Base-by-base conservation (phyloP, 2,113 vertebrate species). In the Axis porcinus region DNA sequence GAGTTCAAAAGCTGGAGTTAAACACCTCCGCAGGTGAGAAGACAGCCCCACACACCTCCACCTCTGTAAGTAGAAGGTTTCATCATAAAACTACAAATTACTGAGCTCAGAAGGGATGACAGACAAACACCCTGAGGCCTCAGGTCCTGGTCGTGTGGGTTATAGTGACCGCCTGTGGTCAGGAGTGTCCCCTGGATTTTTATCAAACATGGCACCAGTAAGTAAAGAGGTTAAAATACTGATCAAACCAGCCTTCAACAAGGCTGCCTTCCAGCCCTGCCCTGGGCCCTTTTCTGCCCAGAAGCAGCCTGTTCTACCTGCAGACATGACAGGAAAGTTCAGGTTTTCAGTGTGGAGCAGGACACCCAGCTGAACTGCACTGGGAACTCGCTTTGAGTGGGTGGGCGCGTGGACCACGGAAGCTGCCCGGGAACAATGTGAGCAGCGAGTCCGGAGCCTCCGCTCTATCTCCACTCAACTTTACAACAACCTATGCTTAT, bases 391-490 rank as follows among this genome's bases (percentile, higher is more conserved):
- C 6, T 50, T 12, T 2, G 3, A 1, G 30, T 11, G 30, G 17
- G 50, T 4, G 10, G 45, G 78, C 0, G 1, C 16, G 0, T 9
- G 28, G 45, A 16, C 6, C 16, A 19, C 0, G 15, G 28, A 21
- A 6, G 17, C 10, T 0, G 3, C 30, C 47, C 1, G 3, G 78
- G 79, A 23, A 1, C 30, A 0, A 0, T 0, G 30, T 21, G 10
- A 52, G 30, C 47, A 1, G 16, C 5, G 19, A 4, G 79, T 2
- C 47, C 47, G 13, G 79, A 19, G 3, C 47, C 47, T 54, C 50
- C 5, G 3, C 30, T 7, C 47, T 12, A 10, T n/a, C 79, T 14
- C 47, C 1, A 1, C 79, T 52, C 47, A n/a, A 50, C 30, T 13
- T 54, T 50, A n/a, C 47, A 4, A n/a, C 5, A n/a, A 4, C 17